Base-by-base conservation (phyloP, 2,888 invertebrate genomes). In the Carabus problematicus region DNA sequence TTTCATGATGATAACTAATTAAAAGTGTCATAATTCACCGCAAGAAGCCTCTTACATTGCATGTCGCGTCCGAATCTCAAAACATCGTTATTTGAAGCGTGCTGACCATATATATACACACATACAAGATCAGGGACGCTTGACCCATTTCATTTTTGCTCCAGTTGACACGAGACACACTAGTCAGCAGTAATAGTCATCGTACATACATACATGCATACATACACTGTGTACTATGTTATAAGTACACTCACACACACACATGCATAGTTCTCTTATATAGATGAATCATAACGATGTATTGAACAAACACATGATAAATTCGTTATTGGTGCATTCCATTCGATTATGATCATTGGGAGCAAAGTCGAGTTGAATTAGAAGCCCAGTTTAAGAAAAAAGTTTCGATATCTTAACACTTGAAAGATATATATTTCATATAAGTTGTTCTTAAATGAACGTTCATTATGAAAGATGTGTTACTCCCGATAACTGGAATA, bases 301-400 rank as follows among this genome's bases (percentile, higher is more conserved):
- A 61, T 61, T 61, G 61, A 61, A 61, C 61, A 61, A 61, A 61
- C 61, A 61, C 49, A 47, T 61, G 61, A 61, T 61, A 61, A 61
- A 42, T 61, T 61, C 41, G 56, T 47, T 61, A 61, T 61, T 61
- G 49, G 18, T 43, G 60, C 42, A 60, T 60, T 60, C 60, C 60
- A 45, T 60, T 60, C 45, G 43, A 60, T 60, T 60, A 60, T 45
- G 29, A 29, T 29, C 29, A 29, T 29, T 29, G 29, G 6, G 29
- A 29, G 6, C 29, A 29, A 29, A 29, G 29, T 29, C 29, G 29
- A 29, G 29, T 29, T 29, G 29, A 29, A 29, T 29, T 29, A 29
- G 29, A 29, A 29, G 6, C 29, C 2, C 29, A 29, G 3, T 29
- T 29, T 29, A 29, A 29, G 29, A 29, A 29, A 29, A 29, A 29